Conservation (phyloP, 2,888 invertebrate genomes). For the Deilephila porcellus region DNA sequence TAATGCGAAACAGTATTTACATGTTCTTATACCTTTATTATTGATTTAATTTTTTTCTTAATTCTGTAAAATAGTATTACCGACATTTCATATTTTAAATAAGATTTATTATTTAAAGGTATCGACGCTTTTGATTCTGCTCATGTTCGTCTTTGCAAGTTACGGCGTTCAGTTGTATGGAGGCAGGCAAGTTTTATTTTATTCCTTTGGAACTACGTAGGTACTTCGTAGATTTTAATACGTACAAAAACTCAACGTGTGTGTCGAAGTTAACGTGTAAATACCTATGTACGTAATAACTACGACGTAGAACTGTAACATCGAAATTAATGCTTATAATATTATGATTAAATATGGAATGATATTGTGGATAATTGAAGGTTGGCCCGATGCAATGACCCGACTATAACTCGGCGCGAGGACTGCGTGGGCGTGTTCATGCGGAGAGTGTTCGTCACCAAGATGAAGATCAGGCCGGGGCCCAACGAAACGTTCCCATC, state of each 20-base stretch:
- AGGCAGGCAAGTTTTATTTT: conserved; percentile 82
- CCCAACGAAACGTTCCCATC: conserved; percentile 95
- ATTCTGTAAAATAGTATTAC: too few species aligned
- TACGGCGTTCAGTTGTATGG: conserved; percentile 99
- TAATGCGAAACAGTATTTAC: too few species aligned
- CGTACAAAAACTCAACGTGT: too few species aligned
- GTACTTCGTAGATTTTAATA: too few species aligned
- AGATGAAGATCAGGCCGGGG: conserved; percentile 96
- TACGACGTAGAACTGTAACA: too few species aligned
- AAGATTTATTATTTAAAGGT: conserved; percentile 83
- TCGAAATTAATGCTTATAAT: background rate
- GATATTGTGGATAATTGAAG: conserved; percentile 61
- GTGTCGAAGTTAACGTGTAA: too few species aligned
- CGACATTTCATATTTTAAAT: background rate
- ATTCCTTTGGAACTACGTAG: background rate
- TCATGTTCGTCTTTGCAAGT: conserved; percentile 99
- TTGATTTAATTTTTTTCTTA: too few species aligned
- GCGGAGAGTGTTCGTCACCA: conserved; percentile 97
- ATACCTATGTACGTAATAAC: too few species aligned
- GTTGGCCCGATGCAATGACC: conserved; percentile 98
- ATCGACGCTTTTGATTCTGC: conserved; percentile 96
- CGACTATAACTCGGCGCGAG: conserved; percentile 91
- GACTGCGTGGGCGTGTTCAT: conserved; percentile 98
- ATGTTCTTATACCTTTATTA: too few species aligned
- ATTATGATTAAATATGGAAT: background rate